Percentiles rank a stretch among this genome's conserved stretches.
phyloP scores from a whole-genome alignment of 2,888 invertebrate species.

The Bruchidius siliquastri region DNA sequence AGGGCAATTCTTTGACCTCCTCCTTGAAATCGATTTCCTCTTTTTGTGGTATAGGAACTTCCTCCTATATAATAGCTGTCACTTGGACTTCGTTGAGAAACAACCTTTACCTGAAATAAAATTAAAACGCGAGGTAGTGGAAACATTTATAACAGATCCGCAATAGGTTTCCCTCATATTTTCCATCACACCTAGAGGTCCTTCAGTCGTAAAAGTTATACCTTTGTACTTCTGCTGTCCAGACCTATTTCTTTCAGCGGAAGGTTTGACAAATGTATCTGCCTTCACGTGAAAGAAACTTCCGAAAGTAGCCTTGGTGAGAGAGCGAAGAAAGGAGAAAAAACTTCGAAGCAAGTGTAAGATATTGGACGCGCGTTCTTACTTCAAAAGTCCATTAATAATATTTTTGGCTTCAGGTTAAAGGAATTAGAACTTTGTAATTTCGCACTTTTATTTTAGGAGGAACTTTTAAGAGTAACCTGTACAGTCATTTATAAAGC shows the following conservation, averaged over 20 bases:
- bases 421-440: slow-evolving; percentile 38
- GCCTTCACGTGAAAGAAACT: slow-evolving; percentile 25
- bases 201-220: neutral
- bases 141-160: too few species aligned
- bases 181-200: too few species aligned
- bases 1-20: too few species aligned
- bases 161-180: too few species aligned
- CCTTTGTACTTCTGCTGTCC: slow-evolving; percentile 4
- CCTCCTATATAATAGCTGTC: too few species aligned
- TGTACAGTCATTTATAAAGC: slow-evolving; percentile 33
- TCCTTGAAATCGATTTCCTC: too few species aligned
- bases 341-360: slow-evolving; percentile 29
- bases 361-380: slow-evolving; percentile 32
- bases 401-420: slow-evolving; percentile 37
- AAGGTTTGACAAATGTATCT: slow-evolving; percentile 30
- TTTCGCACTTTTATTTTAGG: slow-evolving; percentile 29
- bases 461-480: slow-evolving; percentile 28
- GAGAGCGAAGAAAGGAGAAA: slow-evolving; percentile 4
- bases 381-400: slow-evolving; percentile 39
- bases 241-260: slow-evolving; percentile 25
- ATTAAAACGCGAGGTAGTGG: too few species aligned
- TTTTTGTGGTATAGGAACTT: too few species aligned
- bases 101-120: too few species aligned
- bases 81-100: too few species aligned
- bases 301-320: slow-evolving; percentile 16